phyloP scores from a whole-genome alignment of 2,888 invertebrate species.

The Drosophila vallismaia region DNA sequence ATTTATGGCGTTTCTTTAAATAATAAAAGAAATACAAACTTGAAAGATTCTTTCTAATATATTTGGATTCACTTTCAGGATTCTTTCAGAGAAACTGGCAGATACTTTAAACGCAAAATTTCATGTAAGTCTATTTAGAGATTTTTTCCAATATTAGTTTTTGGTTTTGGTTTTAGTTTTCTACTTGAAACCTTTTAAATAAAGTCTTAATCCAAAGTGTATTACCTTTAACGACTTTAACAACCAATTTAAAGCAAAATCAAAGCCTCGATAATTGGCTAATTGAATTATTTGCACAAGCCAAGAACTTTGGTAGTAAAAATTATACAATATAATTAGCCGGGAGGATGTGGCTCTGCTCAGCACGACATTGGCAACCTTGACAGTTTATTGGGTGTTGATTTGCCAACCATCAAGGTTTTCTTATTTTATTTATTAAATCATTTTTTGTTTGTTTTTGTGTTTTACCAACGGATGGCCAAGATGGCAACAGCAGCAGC shows the following conservation, averaged over 20 bases:
- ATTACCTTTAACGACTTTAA: not conserved
- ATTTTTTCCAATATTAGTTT: no score
- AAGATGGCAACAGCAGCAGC: conserved; percentile 31
- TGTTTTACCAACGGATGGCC: no score
- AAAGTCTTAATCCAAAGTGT: conserved; percentile 6
- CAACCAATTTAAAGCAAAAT: not conserved
- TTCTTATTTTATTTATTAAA: not conserved
- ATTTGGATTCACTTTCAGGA: no score
- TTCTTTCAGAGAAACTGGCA: no score
- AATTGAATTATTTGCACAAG: conserved; percentile 46
- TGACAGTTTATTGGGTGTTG: conserved; percentile 42
- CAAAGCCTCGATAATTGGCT: conserved; percentile 24
- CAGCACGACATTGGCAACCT: conserved; percentile 41
- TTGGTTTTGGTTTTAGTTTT: no score
- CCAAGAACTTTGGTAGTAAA: conserved; percentile 20
- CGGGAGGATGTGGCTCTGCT: conserved; percentile 53
- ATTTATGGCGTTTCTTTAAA: not conserved
- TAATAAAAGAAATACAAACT: not conserved
- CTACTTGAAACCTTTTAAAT: not conserved
- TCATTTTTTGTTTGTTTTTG: no score
- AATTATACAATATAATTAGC: conserved; percentile 33
- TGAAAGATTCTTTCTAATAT: no score
- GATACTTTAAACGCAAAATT: no score
- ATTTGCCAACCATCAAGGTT: conserved; percentile 9
- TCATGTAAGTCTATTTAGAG: no score